Evolutionary conservation across 1,140 invertebrate genomes (phyloP), one percentile per base, ranked within the genome.

Genomic region (Hycleus cichorii): DNA sequence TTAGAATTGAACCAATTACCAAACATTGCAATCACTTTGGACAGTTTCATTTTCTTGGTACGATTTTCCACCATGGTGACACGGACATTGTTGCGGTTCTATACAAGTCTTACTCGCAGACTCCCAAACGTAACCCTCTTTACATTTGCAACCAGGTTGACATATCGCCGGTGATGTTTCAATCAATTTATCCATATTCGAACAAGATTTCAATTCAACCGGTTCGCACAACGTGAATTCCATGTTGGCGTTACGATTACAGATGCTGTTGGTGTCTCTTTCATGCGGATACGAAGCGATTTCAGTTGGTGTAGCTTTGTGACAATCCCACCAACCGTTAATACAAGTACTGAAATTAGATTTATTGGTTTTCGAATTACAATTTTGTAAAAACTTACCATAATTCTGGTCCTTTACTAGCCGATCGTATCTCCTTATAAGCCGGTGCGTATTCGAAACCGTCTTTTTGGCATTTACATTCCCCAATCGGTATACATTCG

Each of bases 31-130:
- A 45, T 90, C 89, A 70, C 87, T 83, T 57, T 84, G 81, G 67
- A 93, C 89, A 39, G 75, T 75, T 6, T 87, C 81, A 0, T 85
- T 86, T 63, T 95, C 90, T 12, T 77, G 75, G 69, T 91, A 95
- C 67, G 87, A 90, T 25, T 81, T 78, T 3, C 91, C 90, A 11
- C 87, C 90, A 72, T 95, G 91, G 72, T 93, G 89, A 71, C 93
- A 95, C 0, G 91, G 91, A 69, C 93, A 95, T 39, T 85, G 75
- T 1, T 75, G 68, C 1, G 85, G 80, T 55, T 77, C 71, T 1
- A 95, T 81, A 69, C 92, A 95, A 9, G 73, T 69, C 57, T 83
- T 82, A 1, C 80, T 81, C 3, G 81, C 73, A 0, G 77, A 78
- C 64, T 93, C 88, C 3, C 87, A 73, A 3, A 93, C 85, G 68